A percentile compares a stretch with the other conserved stretches of the same genome.
Conservation (phyloP, 2,113 vertebrate species). For the Pantherophis guttatus region DNA sequence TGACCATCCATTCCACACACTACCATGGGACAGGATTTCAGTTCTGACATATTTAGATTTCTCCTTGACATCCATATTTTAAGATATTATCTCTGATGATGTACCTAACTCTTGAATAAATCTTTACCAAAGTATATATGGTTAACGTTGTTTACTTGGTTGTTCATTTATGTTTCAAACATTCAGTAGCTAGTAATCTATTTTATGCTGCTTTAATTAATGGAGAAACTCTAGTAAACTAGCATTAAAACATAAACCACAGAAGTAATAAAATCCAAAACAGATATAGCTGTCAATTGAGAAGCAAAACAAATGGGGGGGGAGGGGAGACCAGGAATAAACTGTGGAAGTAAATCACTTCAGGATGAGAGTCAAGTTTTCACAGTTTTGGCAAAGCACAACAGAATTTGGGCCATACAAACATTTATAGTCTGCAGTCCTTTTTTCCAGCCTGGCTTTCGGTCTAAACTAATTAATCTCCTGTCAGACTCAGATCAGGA, state of each 20-base stretch:
- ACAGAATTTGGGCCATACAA: neutral
- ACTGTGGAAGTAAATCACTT: neutral
- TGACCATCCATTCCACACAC: neutral
- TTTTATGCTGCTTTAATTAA: neutral
- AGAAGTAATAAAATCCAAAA: neutral
- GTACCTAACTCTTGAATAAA: neutral
- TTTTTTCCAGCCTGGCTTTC: neutral
- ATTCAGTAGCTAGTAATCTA: neutral
- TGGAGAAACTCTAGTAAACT: neutral
- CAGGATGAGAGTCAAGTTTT: neutral
- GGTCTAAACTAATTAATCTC: neutral
- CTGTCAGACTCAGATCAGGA: fast-evolving
- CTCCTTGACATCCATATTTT: neutral
- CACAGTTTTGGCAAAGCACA: neutral
- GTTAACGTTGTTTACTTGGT: neutral
- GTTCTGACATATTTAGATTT: neutral
- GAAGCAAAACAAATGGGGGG: neutral
- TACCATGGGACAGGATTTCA: neutral
- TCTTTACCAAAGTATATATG: neutral
- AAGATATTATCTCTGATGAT: neutral
- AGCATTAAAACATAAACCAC: neutral
- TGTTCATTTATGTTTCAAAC: neutral
- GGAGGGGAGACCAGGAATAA: neutral
- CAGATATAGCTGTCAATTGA: neutral
- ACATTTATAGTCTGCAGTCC: neutral